Evolutionary conservation across 2,797 vertebrate genomes (phyloP).

Genomic region (Chelidonichthys spinosus): DNA sequence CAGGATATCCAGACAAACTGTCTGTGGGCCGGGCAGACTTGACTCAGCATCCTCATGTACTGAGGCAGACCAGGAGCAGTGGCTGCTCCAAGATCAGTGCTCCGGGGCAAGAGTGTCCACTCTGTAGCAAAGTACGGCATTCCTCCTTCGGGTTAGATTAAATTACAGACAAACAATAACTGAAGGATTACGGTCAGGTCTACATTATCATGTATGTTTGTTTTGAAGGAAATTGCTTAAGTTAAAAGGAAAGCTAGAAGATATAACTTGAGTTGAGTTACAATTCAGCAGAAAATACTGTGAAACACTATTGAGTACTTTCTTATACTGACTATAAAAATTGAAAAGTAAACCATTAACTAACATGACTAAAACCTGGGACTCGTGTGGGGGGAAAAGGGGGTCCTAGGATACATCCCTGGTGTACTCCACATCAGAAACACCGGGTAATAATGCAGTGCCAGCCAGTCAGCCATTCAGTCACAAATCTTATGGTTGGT

Average conservation of each 20-base stretch:
- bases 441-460: too few relatives aligned
- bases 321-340: too few relatives aligned
- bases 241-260: neutral
- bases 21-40: conserved; percentile 30
- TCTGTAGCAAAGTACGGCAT: conserved; percentile 76
- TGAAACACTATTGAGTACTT: too few relatives aligned
- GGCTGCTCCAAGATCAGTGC: conserved; percentile 39
- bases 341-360: neutral
- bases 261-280: neutral
- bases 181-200: neutral
- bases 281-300: too few relatives aligned
- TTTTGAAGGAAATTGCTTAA: neutral
- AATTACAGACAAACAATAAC: neutral
- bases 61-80: conserved; percentile 53
- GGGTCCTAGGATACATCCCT: too few relatives aligned
- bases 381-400: too few relatives aligned
- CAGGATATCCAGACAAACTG: conserved; percentile 54
- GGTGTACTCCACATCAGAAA: too few relatives aligned
- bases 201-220: neutral
- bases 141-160: neutral
- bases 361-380: neutral
- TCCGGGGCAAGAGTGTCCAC: conserved; percentile 58
- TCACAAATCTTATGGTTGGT: too few relatives aligned
- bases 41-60: conserved; percentile 35
- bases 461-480: too few relatives aligned